Evolutionary conservation across 2,888 invertebrate genomes (phyloP), one percentile per base, ranked within the genome.

Genomic region (Drosophila greeni): DNA sequence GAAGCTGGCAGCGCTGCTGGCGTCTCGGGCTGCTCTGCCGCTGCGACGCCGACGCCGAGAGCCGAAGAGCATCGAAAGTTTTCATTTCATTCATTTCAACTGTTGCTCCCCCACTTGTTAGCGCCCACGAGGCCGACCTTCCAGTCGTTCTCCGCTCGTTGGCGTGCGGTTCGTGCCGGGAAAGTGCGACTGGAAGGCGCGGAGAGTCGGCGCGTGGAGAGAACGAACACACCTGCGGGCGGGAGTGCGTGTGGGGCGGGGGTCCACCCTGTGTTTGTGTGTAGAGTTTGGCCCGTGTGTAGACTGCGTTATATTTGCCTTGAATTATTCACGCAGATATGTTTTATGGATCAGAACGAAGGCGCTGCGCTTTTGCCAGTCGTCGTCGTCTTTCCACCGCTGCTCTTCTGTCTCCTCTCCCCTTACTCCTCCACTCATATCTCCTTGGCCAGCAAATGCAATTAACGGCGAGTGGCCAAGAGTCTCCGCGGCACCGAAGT

Each of bases 31-130:
- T 16, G 20, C 34, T 14, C 5, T 26, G 31, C 18, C 18, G 43
- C 9, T 29, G 45, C 40, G 20, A n/a, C 53, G 48, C 2, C 51
- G 37, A 37, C 51, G 36, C n/a, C 45, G 18, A 33, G 23, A 16
- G 48, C 40, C 60, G 64, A 69, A 37, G 62, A 61, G 57, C 20
- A 23, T 39, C 58, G 58, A 59, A 58, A 45, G 37, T 40, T 56
- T 56, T 56, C 53, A 33, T 70, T 79, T 79, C 76, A 84, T 78
- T 85, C 75, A 80, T 84, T 80, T 82, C 85, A 85, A 85, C 85
- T 85, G 86, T 85, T 85, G 85, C 86, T 86, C 59, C 75, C 75
- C 80, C 85, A 85, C 86, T 86, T 85, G 86, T 85, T 85, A 82
- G 81, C 85, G 80, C 85, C 76, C 76, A 73, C 66, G 82, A 48